These are phyloP conservation scores for Drosophila kikkawai DNA, from an alignment of 1,140 invertebrate species.

Conservation along the genomic window DNA sequence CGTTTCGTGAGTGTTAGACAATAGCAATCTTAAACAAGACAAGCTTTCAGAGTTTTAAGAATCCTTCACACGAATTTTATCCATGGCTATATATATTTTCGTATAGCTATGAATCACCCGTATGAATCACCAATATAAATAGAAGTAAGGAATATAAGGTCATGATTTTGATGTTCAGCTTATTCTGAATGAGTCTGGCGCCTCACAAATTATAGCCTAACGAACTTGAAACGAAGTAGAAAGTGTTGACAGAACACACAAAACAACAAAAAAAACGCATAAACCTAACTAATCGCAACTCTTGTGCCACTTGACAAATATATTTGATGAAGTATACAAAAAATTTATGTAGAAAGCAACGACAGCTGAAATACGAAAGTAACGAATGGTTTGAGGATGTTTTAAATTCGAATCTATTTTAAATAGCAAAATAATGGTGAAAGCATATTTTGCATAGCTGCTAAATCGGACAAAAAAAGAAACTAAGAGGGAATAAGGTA, in stretches of 20 bases:
- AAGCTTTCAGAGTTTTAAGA: conserved; percentile 5
- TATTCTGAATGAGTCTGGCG: conserved; percentile 51
- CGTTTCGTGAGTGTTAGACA: conserved; percentile 40
- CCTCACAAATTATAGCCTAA: conserved; percentile 61
- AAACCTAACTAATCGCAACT: conserved; percentile 62
- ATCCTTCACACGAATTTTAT: conserved; percentile 16
- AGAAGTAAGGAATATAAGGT: conserved; percentile 21
- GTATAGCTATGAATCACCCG: conserved; percentile 28
- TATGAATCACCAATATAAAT: conserved; percentile 17
- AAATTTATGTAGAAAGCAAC: conserved; percentile 55
- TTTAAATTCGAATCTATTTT: conserved; percentile 57
- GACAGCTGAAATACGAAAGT: conserved; percentile 69
- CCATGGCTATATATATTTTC: conserved; percentile 32
- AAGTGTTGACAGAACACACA: conserved; percentile 25
- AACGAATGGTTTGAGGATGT: conserved; percentile 69
- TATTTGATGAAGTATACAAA: conserved; percentile 41
- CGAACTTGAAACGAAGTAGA: conserved; percentile 52
- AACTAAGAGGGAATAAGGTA: conserved; percentile 40
- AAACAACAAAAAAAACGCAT: conserved; percentile 23
- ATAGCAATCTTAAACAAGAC: conserved; percentile 26
- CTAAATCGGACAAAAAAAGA: conserved; percentile 70
- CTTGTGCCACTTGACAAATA: conserved; percentile 65
- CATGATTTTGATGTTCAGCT: conserved; percentile 25
- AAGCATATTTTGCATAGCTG: conserved; percentile 72
- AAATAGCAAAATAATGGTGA: conserved; percentile 36